phyloP scores from a whole-genome alignment of 2,113 vertebrate genomes.

The Chloropsis hardwickii region DNA sequence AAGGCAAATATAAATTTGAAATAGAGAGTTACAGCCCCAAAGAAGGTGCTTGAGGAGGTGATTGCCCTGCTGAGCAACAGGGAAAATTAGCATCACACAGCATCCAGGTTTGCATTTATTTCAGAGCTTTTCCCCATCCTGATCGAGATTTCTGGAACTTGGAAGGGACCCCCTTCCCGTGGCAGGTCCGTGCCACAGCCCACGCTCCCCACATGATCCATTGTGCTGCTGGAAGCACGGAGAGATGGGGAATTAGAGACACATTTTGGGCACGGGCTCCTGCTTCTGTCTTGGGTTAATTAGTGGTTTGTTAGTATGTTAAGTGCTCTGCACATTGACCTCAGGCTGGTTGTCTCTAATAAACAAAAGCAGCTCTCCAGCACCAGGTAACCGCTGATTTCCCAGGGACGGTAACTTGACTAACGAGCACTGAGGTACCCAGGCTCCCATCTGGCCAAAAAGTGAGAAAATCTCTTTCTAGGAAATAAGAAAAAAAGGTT shows the following conservation, averaged over 20 bases:
- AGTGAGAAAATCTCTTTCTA: constrained; percentile 25
- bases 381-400: constrained; percentile 45
- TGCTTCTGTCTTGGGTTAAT: constrained; percentile 41
- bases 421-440: not conserved
- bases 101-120: not conserved
- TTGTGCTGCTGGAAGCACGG: not conserved
- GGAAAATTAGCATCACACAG: not conserved
- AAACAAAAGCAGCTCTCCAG: constrained; percentile 54
- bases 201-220: not conserved
- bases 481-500: constrained; percentile 33
- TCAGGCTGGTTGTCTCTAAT: constrained; percentile 34
- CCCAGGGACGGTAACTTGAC: constrained; percentile 48
- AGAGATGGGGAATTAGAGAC: constrained; percentile 6
- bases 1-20: not conserved
- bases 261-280: not conserved
- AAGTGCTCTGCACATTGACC: constrained; percentile 53
- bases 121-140: not conserved
- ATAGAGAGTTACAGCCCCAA: not conserved
- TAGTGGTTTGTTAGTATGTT: constrained; percentile 66
- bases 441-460: constrained; percentile 21
- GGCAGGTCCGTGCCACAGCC: not conserved
- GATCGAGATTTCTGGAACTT: not conserved
- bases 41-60: not conserved
- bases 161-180: fast-evolving
- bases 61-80: not conserved